Evolutionary conservation across 2,113 vertebrate species (phyloP).

Genomic region (Leptodactylus fuscus): DNA sequence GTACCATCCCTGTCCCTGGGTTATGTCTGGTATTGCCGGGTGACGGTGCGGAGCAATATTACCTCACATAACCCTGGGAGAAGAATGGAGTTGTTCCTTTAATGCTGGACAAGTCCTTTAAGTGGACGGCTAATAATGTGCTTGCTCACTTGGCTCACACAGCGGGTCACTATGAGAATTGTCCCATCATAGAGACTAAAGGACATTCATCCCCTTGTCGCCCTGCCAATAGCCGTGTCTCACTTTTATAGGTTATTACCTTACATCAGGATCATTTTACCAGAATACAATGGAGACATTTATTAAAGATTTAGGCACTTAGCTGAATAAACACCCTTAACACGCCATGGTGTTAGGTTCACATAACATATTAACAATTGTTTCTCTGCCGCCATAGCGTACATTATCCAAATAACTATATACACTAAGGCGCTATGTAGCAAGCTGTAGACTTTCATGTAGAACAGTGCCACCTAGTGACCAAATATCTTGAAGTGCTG

Average conservation of each 20-base stretch:
- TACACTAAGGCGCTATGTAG: too few relatives aligned
- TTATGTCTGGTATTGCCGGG: not conserved
- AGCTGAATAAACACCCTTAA: not conserved
- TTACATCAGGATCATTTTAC: conserved; percentile 5
- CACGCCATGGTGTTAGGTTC: not conserved
- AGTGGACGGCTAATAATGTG: too few relatives aligned
- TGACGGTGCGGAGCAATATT: too few relatives aligned
- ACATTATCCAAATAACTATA: too few relatives aligned
- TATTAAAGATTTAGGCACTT: not conserved
- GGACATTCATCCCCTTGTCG: not conserved
- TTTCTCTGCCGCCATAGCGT: not conserved
- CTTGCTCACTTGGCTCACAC: not conserved
- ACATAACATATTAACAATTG: not conserved
- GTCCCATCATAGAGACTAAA: not conserved
- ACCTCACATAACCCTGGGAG: too few relatives aligned
- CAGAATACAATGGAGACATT: conserved; percentile 16
- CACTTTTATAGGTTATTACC: not conserved
- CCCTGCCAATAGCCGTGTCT: not conserved
- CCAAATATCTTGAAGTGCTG: not conserved
- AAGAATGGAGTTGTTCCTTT: too few relatives aligned
- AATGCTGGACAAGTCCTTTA: not conserved
- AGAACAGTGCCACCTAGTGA: not conserved
- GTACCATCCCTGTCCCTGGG: not conserved
- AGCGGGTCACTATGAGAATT: not conserved
- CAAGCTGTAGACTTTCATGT: too few relatives aligned